Conservation (phyloP, 2,888 invertebrate genomes). For the Spisula solida region DNA sequence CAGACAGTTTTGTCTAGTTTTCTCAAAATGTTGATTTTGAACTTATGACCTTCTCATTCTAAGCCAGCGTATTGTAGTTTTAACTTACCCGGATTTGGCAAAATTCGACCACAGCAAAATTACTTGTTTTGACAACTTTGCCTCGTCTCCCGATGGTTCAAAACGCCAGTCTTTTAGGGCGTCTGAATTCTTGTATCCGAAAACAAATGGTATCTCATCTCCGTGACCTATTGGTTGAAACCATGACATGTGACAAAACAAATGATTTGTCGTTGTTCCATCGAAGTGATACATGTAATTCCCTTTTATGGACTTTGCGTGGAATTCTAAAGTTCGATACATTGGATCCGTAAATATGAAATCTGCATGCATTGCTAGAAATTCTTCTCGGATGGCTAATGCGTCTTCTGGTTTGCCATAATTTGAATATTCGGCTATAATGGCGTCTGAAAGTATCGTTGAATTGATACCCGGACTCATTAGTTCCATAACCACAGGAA, state of each 20-base stretch:
- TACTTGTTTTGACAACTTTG: conserved; percentile 88
- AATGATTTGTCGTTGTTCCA: not conserved
- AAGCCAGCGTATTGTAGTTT: not conserved
- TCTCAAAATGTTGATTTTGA: not conserved
- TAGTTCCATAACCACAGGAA: conserved; percentile 14
- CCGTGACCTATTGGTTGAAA: conserved; percentile 41
- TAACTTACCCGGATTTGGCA: conserved; percentile 62
- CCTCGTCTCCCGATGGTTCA: conserved; percentile 23
- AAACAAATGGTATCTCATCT: conserved; percentile 47
- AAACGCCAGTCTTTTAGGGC: not conserved
- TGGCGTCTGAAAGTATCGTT: not conserved
- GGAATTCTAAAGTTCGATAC: conserved; percentile 36
- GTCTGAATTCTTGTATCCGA: conserved; percentile 38
- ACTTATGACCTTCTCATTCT: too few species aligned
- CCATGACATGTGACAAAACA: conserved; percentile 36
- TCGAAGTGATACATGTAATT: conserved; percentile 43
- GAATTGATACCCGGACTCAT: not conserved
- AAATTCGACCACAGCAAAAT: conserved; percentile 87
- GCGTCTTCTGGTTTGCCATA: conserved; percentile 27
- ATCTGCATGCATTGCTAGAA: conserved; percentile 40
- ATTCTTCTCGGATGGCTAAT: conserved; percentile 27
- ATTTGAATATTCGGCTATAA: conserved; percentile 52
- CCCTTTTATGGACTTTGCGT: conserved; percentile 18
- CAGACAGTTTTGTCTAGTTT: too few species aligned
- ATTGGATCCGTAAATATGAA: conserved; percentile 28